phyloP scores from a whole-genome alignment of 2,113 vertebrate genomes.

The Vimba vimba region DNA sequence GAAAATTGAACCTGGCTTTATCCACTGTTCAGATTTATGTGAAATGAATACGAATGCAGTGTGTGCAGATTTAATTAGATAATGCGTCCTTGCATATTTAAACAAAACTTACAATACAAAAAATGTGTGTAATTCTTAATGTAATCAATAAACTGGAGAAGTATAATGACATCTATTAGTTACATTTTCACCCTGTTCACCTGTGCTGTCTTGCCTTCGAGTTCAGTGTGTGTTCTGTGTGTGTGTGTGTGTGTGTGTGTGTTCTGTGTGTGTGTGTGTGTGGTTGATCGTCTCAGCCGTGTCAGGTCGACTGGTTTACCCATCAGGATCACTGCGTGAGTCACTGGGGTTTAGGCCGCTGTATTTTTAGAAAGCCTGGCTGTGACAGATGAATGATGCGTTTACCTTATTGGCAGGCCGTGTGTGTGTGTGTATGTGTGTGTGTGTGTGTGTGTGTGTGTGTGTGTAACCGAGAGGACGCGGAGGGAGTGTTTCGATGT shows the following conservation, averaged over 20 bases:
- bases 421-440: neutral
- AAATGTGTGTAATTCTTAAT: too few species aligned
- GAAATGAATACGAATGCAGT: neutral
- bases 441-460: too few species aligned
- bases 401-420: conserved; percentile 65
- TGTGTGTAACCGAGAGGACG: conserved; percentile 30
- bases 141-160: too few species aligned
- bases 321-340: conserved; percentile 28
- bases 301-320: neutral
- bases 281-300: neutral
- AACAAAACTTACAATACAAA: neutral
- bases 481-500: conserved; percentile 33
- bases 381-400: conserved; percentile 70
- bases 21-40: neutral
- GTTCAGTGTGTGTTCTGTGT: neutral
- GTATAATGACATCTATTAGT: neutral
- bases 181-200: neutral
- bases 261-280: too few species aligned
- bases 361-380: conserved; percentile 67
- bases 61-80: neutral
- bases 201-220: too few species aligned
- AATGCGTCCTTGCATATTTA: neutral
- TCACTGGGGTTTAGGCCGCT: conserved; percentile 56
- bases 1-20: neutral
- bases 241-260: neutral